These are phyloP conservation scores for Petrocephalus zakoni DNA, from an alignment of 2,113 vertebrate genomes.

Conservation along the genomic window DNA sequence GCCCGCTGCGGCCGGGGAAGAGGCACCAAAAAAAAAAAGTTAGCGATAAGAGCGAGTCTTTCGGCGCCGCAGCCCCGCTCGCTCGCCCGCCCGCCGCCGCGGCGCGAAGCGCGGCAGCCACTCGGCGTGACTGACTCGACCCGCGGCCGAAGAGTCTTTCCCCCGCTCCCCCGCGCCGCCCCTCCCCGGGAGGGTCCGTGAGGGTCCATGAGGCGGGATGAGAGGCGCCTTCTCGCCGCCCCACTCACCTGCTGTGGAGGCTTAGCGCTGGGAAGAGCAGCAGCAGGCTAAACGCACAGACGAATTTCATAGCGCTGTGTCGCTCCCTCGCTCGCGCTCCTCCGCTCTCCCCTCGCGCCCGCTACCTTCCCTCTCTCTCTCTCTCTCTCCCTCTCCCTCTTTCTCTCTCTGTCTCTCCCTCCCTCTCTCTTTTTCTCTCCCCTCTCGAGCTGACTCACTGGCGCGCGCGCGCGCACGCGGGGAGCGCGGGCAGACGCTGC, in stretches of 20 bases:
- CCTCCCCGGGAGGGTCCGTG: conserved; percentile 3
- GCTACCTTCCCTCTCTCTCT: conserved; percentile 39
- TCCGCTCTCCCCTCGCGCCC: conserved; percentile 24
- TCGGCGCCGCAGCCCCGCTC: not conserved
- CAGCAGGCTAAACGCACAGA: conserved; percentile 63
- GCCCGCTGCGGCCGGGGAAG: not conserved
- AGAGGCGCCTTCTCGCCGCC: conserved; percentile 21
- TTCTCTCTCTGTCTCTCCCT: conserved; percentile 45
- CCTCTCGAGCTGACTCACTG: conserved; percentile 49
- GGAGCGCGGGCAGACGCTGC: conserved; percentile 55
- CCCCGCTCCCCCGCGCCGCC: conserved; percentile 23
- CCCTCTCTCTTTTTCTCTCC: conserved; percentile 47
- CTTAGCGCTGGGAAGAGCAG: conserved; percentile 65
- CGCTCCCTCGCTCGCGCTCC: conserved; percentile 47
- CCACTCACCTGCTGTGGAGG: conserved; percentile 65
- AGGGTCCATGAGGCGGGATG: conserved; percentile 14
- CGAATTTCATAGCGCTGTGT: conserved; percentile 68
- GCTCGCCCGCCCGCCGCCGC: not conserved
- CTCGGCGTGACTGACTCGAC: not conserved
- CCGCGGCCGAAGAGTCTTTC: conserved; percentile 3
- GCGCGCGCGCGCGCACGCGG: conserved; percentile 30
- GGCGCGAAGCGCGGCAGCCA: not conserved
- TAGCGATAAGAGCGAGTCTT: not conserved
- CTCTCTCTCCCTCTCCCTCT: conserved; percentile 45
- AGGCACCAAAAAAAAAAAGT: conserved; percentile 38